These are phyloP conservation scores for Campaea margaritaria DNA, from an alignment of 2,888 invertebrate species.

Conservation along the genomic window DNA sequence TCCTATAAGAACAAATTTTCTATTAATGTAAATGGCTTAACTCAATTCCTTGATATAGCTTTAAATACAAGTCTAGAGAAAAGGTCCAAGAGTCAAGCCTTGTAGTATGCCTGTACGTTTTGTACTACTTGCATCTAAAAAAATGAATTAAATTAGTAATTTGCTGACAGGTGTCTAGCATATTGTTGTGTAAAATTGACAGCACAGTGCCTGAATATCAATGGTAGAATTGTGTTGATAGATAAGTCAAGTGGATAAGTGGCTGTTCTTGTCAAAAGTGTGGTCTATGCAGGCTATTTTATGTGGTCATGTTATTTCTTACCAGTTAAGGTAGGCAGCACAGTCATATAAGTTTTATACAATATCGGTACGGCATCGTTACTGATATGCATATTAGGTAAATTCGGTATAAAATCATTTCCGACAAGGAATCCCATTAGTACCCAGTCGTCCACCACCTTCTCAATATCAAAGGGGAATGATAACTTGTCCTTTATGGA, in stretches of 20 bases:
- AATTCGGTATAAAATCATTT: constrained; percentile 98
- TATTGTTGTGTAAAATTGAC: background rate
- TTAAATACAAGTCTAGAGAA: constrained; percentile 7
- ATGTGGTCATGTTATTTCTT: constrained; percentile 60
- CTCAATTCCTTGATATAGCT: background rate
- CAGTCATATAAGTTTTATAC: constrained; percentile 94
- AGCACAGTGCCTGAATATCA: background rate
- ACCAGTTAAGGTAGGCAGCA: constrained; percentile 95
- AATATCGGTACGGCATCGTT: constrained; percentile 95
- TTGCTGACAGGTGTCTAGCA: no score
- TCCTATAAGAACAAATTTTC: constrained; percentile 79
- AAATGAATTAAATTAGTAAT: background rate
- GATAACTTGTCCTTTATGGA: constrained; percentile 87
- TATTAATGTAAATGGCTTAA: background rate
- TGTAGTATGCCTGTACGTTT: constrained; percentile 15
- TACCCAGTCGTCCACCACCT: constrained; percentile 99
- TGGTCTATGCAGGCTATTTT: background rate
- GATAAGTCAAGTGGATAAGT: no score
- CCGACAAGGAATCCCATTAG: constrained; percentile 98
- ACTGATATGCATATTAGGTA: constrained; percentile 97
- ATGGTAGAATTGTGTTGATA: background rate
- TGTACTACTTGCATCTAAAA: background rate
- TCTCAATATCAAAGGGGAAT: constrained; percentile 94
- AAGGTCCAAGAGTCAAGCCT: constrained; percentile 12
- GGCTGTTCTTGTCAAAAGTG: constrained; percentile 11